Percentiles rank a stretch among this genome's conserved stretches.
Evolutionary conservation across 2,888 invertebrate species (phyloP).

Genomic region (Dasypogon diadema): DNA sequence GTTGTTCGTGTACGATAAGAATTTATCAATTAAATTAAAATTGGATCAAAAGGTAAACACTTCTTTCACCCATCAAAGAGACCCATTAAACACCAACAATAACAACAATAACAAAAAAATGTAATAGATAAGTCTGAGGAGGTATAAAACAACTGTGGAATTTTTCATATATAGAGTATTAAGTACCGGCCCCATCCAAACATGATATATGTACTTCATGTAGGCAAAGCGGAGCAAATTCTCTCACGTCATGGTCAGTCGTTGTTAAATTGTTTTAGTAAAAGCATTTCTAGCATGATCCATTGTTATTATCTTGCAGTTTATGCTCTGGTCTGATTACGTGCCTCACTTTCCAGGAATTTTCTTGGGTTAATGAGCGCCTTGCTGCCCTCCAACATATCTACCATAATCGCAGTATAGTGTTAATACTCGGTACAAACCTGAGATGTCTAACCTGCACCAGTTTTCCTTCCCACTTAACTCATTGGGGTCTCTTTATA

Average conservation of each 20-base stretch:
- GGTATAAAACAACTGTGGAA: too few relatives aligned
- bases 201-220: too few relatives aligned
- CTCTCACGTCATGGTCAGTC: constrained; percentile 14
- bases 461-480: neutral
- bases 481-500: neutral
- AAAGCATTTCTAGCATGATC: constrained; percentile 42
- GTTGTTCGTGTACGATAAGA: too few relatives aligned
- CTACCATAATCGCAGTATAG: neutral
- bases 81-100: too few relatives aligned
- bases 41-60: too few relatives aligned
- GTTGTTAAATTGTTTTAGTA: constrained; percentile 36
- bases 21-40: too few relatives aligned
- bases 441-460: neutral
- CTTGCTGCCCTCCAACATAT: constrained; percentile 3
- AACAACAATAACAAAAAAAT: too few relatives aligned
- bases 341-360: constrained; percentile 29
- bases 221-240: neutral
- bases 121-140: too few relatives aligned
- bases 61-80: too few relatives aligned
- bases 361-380: constrained; percentile 5
- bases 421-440: neutral
- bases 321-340: constrained; percentile 36
- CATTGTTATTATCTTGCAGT: constrained; percentile 10
- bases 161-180: too few relatives aligned
- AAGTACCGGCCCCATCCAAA: too few relatives aligned